Evolutionary conservation across 2,113 vertebrate genomes (phyloP).

Genomic region (Astur gentilis): DNA sequence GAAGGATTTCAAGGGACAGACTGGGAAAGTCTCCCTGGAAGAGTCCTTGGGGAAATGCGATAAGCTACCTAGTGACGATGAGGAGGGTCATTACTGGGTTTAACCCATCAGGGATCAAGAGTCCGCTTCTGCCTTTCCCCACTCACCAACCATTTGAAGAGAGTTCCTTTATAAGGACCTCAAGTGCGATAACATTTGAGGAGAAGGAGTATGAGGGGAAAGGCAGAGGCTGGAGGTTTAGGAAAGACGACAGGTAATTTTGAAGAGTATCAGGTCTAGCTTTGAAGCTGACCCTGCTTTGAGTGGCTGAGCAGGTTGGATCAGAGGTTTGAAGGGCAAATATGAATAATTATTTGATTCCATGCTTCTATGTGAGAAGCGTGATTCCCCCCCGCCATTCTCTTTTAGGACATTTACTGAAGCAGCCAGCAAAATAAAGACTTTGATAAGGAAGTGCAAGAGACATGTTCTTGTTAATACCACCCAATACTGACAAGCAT

Average conservation of each 20-base stretch:
- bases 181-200: not conserved
- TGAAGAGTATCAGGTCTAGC: not conserved
- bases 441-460: not conserved
- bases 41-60: not conserved
- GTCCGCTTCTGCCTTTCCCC: not conserved
- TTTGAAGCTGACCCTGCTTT: not conserved
- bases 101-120: not conserved
- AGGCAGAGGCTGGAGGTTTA: not conserved
- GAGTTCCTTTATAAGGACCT: not conserved
- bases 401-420: not conserved
- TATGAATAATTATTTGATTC: not conserved
- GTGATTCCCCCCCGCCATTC: too few species aligned
- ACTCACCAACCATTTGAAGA: not conserved
- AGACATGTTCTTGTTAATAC: not conserved
- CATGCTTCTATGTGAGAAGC: not conserved
- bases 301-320: accelerated
- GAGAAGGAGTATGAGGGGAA: not conserved
- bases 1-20: not conserved
- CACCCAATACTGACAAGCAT: not conserved
- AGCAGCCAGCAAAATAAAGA: not conserved
- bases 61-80: not conserved
- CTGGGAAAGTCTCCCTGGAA: not conserved
- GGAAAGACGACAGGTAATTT: not conserved
- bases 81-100: not conserved
- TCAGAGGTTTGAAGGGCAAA: not conserved